Evolutionary conservation across 53 echinoderm and acorn worm species (phyloP).

Genomic region (Arbacia lixula): DNA sequence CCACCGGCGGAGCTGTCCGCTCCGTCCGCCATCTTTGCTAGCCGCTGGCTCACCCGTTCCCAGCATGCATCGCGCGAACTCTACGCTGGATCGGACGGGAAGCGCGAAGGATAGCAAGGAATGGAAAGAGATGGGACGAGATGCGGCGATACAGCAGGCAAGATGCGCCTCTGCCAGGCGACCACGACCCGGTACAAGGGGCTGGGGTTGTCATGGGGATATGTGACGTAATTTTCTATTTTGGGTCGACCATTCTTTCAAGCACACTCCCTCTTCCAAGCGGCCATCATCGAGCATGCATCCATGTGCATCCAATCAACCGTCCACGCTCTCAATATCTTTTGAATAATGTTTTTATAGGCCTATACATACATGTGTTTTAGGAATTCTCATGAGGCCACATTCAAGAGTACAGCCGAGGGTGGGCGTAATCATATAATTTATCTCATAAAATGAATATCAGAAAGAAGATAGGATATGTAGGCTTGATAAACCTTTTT

Average conservation of each 20-base stretch:
- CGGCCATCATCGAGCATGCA: too few relatives aligned
- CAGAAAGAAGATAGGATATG: too few relatives aligned
- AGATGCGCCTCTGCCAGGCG: background rate
- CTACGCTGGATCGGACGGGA: constrained; percentile 21
- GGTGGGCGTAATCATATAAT: too few relatives aligned
- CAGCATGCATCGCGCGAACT: constrained; percentile 83
- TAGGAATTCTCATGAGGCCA: too few relatives aligned
- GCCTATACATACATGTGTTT: too few relatives aligned
- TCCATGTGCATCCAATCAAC: too few relatives aligned
- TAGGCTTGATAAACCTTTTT: too few relatives aligned
- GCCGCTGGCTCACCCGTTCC: constrained; percentile 69
- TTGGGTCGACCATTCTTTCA: constrained; percentile 74
- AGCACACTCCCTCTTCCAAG: constrained; percentile 63
- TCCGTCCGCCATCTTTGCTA: constrained; percentile 99
- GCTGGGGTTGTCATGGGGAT: constrained; percentile 81
- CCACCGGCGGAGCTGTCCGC: constrained; percentile 67
- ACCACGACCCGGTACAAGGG: constrained; percentile 52
- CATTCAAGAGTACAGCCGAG: too few relatives aligned
- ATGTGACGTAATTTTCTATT: constrained; percentile 89
- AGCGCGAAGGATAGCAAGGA: background rate
- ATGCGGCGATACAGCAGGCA: background rate
- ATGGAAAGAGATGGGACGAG: constrained; percentile 40
- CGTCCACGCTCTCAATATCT: too few relatives aligned
- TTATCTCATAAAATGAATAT: too few relatives aligned
- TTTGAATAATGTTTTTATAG: too few relatives aligned